phyloP scores from a whole-genome alignment of 2,888 invertebrate species.

The Phragmatobia fuliginosa region DNA sequence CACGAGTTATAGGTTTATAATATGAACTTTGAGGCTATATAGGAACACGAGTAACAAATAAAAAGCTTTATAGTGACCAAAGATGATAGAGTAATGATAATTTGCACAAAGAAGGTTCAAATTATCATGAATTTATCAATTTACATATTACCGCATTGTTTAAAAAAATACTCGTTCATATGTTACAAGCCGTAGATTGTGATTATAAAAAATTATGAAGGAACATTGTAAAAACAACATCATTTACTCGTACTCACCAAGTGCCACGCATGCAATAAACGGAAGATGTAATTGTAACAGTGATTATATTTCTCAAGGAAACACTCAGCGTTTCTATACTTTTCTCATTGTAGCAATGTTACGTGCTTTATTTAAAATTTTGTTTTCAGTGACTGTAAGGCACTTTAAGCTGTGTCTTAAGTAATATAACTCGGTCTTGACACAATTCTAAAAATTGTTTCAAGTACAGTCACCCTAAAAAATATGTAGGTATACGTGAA shows the following conservation, averaged over 20 bases:
- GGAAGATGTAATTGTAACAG: slow-evolving; percentile 53
- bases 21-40: no score
- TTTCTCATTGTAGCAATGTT: slow-evolving; percentile 49
- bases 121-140: no score
- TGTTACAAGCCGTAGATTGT: slow-evolving; percentile 33
- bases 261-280: slow-evolving; percentile 53
- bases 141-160: no score
- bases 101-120: no score
- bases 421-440: slow-evolving; percentile 81
- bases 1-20: no score
- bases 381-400: slow-evolving; percentile 63
- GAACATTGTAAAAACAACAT: slow-evolving; percentile 53
- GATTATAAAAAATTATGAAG: slow-evolving; percentile 41
- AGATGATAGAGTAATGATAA: neutral
- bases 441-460: slow-evolving; percentile 76
- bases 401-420: slow-evolving; percentile 65
- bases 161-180: slow-evolving; percentile 3
- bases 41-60: no score
- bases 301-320: slow-evolving; percentile 58
- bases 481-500: neutral
- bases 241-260: slow-evolving; percentile 33
- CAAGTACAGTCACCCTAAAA: slow-evolving; percentile 50
- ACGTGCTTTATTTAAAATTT: slow-evolving; percentile 51
- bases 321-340: slow-evolving; percentile 53
- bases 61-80: no score